These are phyloP conservation scores for Syngnathus floridae DNA, from an alignment of 2,113 vertebrate species.

Conservation along the genomic window DNA sequence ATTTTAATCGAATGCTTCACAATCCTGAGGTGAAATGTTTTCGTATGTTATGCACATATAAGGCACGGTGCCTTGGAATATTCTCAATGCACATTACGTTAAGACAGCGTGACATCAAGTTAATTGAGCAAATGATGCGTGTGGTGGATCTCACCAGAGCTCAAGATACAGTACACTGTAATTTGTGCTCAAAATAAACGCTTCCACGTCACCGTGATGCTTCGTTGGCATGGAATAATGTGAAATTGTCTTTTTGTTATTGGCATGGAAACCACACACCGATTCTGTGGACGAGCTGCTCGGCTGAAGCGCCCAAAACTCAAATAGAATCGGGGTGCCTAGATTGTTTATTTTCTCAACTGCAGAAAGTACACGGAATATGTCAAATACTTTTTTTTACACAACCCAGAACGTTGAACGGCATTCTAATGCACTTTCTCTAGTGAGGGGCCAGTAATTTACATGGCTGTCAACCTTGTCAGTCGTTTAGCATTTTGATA, in stretches of 20 bases:
- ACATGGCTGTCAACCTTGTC: neutral
- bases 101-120: slow-evolving; percentile 13
- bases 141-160: neutral
- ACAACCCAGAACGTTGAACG: neutral
- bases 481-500: neutral
- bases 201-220: neutral
- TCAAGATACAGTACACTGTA: neutral
- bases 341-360: neutral
- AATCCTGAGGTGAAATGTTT: neutral
- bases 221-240: neutral
- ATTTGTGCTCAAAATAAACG: neutral
- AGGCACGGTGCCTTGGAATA: neutral
- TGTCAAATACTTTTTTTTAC: no score
- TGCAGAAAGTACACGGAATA: neutral
- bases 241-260: neutral
- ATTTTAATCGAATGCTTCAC: neutral
- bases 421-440: neutral
- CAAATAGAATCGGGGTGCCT: neutral
- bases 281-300: neutral
- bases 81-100: slow-evolving; percentile 10
- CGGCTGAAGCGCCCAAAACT: neutral
- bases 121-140: slow-evolving; percentile 14
- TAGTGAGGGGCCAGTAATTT: neutral
- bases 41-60: neutral
- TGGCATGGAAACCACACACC: neutral